Percentiles rank a stretch among this genome's conserved stretches.
phyloP scores from a whole-genome alignment of 2,888 invertebrate genomes.

The Cremastinae sp. region DNA sequence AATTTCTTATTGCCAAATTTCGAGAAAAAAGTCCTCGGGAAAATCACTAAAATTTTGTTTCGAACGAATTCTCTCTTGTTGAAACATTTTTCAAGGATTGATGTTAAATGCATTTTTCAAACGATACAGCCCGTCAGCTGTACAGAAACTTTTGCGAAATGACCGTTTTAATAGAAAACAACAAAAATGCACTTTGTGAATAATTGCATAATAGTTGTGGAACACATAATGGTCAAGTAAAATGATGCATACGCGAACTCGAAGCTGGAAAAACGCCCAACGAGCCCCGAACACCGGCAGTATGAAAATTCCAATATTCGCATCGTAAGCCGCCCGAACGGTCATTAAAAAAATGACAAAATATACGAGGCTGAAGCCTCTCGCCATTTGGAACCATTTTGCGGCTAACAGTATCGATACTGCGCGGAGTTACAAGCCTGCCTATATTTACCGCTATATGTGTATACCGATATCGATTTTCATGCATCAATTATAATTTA shows the following conservation, averaged over 20 bases:
- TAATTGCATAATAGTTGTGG: background rate
- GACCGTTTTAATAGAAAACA: too few species aligned
- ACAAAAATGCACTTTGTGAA: too few species aligned
- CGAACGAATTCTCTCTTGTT: too few species aligned
- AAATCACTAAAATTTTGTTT: too few species aligned
- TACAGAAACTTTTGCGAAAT: too few species aligned
- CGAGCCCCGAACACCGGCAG: slow-evolving; percentile 53
- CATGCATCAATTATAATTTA: too few species aligned
- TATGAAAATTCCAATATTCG: slow-evolving; percentile 69
- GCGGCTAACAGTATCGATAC: slow-evolving; percentile 23
- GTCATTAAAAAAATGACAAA: slow-evolving; percentile 69
- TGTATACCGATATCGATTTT: slow-evolving; percentile 35
- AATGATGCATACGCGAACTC: slow-evolving; percentile 26
- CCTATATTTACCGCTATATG: background rate
- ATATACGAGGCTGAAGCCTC: slow-evolving; percentile 43
- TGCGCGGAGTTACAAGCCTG: background rate
- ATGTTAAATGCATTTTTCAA: too few species aligned
- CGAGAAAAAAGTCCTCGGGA: background rate
- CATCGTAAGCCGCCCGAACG: slow-evolving; percentile 4
- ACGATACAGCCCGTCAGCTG: too few species aligned
- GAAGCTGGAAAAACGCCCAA: slow-evolving; percentile 31
- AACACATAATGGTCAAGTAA: slow-evolving; percentile 11
- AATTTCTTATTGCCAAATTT: slow-evolving; percentile 2
- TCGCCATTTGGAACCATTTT: slow-evolving; percentile 36
- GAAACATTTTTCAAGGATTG: too few species aligned